Base-by-base conservation (phyloP, 2,113 vertebrate genomes). In the Oncorhynchus mykiss region DNA sequence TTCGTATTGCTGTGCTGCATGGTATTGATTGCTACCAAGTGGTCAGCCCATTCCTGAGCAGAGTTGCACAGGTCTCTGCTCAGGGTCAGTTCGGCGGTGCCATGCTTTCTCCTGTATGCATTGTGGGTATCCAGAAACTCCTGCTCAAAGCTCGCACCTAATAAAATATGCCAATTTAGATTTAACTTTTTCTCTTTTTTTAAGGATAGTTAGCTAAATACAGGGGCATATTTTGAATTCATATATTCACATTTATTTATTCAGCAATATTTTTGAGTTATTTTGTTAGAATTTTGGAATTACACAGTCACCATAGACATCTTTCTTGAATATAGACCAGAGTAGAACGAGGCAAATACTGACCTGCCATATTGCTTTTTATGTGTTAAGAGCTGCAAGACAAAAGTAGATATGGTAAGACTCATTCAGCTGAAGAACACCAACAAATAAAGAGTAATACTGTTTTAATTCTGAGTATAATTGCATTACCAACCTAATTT, bases 21-120 rank as follows among this genome's bases (percentile, higher is more conserved):
- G 0, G 0, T 1, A 0, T 54, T 67, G 0, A 0, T 75, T 1
- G 6, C 2, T n/a, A 91, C 80, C 74, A 92, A 48, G 64, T 88
- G 62, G 4, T 92, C 66, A 0, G 93, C 93, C 93, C 93, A 94
- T 12, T 76, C 73, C 84, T 93, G 93, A 29, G 90, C 89, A 0
- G 74, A 11, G 0, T 39, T n/a, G 3, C 51, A 81, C 68, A 94
- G 39, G 5, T 90, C 87, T 0, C 4, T 25, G 51, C 51, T 90
- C 0, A 88, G 24, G 1, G 22, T 84, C 71, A 94, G 71, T 0
- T 80, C 60, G 0, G 76, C 72, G 0, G 84, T 57, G 0, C 45
- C 16, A 57, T 94, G 93, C 24, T 66, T 70, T 0, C 34, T 62
- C 6, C 93, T 88, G 80, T 88, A 90, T 13, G 45, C 7, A 4